Percentiles rank a stretch among this genome's conserved stretches.
These are phyloP conservation scores for Ailuropoda melanoleuca DNA, from an alignment of 2,113 vertebrate species.

Conservation along the genomic window DNA sequence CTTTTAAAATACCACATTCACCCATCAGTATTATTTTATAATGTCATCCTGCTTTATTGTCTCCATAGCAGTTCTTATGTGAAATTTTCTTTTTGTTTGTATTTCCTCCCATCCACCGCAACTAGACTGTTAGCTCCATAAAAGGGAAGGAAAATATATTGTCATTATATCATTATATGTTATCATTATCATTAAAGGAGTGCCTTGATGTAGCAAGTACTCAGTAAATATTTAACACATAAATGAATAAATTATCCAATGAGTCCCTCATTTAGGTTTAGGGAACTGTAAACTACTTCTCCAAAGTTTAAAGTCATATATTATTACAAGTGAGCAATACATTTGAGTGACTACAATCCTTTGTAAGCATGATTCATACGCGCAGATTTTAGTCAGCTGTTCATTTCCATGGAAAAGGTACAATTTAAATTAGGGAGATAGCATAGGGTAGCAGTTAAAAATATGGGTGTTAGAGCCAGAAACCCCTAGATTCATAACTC, in stretches of 20 bases:
- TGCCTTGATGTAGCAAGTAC: neutral
- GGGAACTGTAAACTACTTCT: neutral
- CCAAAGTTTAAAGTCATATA: neutral
- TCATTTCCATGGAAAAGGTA: conserved; percentile 14
- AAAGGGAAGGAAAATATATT: neutral
- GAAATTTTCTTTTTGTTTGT: neutral
- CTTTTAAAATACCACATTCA: neutral
- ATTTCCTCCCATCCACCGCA: neutral
- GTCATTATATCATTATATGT: no score
- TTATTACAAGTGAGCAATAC: neutral
- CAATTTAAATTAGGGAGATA: neutral
- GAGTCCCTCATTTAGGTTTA: neutral
- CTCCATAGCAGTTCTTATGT: neutral
- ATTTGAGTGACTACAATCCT: neutral
- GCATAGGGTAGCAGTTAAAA: neutral
- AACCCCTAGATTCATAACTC: neutral
- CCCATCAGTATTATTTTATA: neutral
- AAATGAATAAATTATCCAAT: neutral
- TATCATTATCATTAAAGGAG: neutral
- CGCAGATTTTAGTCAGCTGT: neutral
- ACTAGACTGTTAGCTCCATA: neutral
- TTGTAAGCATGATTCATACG: neutral
- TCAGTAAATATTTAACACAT: neutral
- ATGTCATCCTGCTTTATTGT: neutral
- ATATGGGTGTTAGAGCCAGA: neutral